Percentiles rank a stretch among this genome's conserved stretches.
phyloP scores from a whole-genome alignment of 2,797 vertebrate genomes.

The Pempheris klunzingeri region DNA sequence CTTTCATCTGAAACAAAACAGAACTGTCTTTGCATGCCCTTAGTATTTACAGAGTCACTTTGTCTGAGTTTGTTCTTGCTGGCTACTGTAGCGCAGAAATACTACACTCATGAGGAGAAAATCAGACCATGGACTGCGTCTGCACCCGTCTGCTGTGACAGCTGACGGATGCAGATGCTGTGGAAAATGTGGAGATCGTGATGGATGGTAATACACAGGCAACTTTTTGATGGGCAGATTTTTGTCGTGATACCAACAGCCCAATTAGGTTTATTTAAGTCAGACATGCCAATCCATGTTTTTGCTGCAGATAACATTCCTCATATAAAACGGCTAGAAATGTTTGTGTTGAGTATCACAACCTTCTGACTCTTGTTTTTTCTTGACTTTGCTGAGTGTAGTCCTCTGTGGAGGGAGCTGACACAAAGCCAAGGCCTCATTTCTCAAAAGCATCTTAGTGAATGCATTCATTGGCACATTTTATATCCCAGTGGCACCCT shows the following conservation, averaged over 20 bases:
- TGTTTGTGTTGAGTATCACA: conserved; percentile 34
- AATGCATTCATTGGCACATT: conserved; percentile 52
- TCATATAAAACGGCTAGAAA: conserved; percentile 30
- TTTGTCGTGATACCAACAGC: conserved; percentile 29
- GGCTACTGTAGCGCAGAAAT: conserved; percentile 74
- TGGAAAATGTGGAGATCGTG: conserved; percentile 34
- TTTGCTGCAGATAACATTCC: conserved; percentile 17
- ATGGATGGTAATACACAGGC: conserved; percentile 34
- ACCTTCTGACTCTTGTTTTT: conserved; percentile 20
- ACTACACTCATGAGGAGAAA: conserved; percentile 54
- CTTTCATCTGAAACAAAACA: conserved; percentile 76
- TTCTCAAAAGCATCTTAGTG: conserved; percentile 67
- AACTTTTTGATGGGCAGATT: conserved; percentile 25
- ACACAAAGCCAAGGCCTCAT: conserved; percentile 55
- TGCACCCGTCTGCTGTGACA: conserved; percentile 34
- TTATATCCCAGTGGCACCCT: conserved; percentile 14
- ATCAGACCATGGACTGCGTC: conserved; percentile 36
- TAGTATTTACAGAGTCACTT: conserved; percentile 84
- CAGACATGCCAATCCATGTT: background rate
- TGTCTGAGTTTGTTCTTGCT: conserved; percentile 78
- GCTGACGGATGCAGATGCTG: conserved; percentile 35
- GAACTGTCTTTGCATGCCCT: conserved; percentile 82
- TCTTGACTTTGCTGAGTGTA: conserved; percentile 31
- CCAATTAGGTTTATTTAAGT: conserved; percentile 14
- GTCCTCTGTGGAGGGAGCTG: conserved; percentile 47